Conservation (phyloP, 2,888 invertebrate species). For the Aricia artaxerxes region DNA sequence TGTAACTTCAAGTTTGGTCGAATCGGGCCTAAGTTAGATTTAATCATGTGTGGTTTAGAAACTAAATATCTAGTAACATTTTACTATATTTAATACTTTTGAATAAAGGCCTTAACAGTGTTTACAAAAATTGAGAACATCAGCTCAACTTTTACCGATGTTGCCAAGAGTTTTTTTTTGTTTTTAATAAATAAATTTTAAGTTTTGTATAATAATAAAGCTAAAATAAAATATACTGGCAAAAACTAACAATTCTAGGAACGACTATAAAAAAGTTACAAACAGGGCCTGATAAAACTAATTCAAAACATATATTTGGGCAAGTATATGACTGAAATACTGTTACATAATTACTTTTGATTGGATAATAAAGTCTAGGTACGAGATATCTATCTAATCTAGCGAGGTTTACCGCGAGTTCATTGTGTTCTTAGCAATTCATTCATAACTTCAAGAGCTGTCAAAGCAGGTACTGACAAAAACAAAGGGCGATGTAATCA, state of each 20-base stretch:
- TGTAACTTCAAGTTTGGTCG: no score
- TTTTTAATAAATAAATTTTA: not conserved
- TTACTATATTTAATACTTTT: not conserved
- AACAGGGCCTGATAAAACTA: not conserved
- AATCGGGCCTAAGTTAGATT: not conserved
- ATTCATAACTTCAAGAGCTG: conserved; percentile 75
- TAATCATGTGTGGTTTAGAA: no score
- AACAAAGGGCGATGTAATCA: conserved; percentile 56
- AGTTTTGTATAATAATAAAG: not conserved
- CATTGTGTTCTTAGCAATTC: conserved; percentile 69
- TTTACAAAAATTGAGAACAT: not conserved
- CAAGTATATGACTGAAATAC: conserved; percentile 6
- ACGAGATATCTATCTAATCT: conserved; percentile 61
- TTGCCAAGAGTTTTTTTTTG: not conserved
- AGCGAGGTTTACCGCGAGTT: conserved; percentile 64
- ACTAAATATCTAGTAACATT: not conserved
- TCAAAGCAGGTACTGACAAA: conserved; percentile 66
- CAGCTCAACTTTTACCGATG: no score
- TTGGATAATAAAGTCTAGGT: conserved; percentile 45
- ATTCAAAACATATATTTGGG: not conserved
- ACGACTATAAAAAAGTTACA: conserved; percentile 1
- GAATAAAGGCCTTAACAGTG: no score
- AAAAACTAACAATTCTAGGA: not conserved
- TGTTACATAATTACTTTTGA: conserved; percentile 15
- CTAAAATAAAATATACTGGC: not conserved